Evolutionary conservation across 2,113 vertebrate species (phyloP).

Genomic region (Neotoma lepida): DNA sequence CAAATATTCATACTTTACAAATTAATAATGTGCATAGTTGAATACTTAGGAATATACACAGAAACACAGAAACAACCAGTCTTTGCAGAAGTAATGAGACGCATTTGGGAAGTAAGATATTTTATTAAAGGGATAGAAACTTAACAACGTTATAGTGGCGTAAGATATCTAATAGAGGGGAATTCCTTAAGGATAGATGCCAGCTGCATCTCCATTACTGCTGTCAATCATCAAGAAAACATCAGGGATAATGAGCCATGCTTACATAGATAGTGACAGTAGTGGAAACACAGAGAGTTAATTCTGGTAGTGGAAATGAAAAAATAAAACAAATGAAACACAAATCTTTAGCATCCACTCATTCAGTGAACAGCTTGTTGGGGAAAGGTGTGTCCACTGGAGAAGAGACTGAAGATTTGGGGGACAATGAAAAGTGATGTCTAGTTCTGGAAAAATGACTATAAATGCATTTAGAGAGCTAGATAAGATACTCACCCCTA

Average conservation of each 20-base stretch:
- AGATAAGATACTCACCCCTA: background rate
- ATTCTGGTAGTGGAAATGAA: background rate
- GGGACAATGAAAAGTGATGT: background rate
- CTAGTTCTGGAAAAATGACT: background rate
- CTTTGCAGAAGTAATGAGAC: background rate
- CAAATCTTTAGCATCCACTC: background rate
- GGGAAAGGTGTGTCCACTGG: background rate
- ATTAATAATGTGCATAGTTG: background rate
- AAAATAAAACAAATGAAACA: background rate
- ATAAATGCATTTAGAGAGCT: background rate
- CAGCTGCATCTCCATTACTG: background rate
- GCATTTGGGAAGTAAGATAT: conserved; percentile 13
- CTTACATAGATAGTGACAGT: background rate
- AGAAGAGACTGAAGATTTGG: background rate
- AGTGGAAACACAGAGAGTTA: background rate
- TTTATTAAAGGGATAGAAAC: background rate
- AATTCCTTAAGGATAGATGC: background rate
- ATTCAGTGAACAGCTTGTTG: background rate
- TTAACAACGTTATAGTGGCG: background rate
- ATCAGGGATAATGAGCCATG: background rate
- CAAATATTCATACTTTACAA: background rate
- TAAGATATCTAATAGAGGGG: background rate
- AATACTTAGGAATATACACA: conserved; percentile 40
- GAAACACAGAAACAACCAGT: background rate
- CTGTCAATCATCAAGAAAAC: background rate